A percentile compares a stretch with the other conserved stretches of the same genome.
Conservation (phyloP, 2,888 invertebrate species). For the Oithona nana region DNA sequence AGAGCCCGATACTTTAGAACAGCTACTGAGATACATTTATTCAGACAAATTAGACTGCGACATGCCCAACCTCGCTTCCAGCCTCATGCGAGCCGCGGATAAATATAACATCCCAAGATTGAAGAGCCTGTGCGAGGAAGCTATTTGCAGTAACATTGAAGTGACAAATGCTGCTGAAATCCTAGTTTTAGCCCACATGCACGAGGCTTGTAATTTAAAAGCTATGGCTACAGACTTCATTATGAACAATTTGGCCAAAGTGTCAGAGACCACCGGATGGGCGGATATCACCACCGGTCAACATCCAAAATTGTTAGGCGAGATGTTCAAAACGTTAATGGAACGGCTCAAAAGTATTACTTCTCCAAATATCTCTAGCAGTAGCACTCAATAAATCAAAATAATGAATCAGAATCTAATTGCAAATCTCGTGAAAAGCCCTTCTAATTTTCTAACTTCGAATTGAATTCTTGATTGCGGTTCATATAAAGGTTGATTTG, state of each 20-base stretch:
- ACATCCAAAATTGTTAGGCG: conserved; percentile 3
- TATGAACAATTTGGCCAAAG: conserved; percentile 3
- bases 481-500: too few species aligned
- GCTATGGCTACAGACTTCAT: conserved; percentile 3
- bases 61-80: conserved; percentile 4
- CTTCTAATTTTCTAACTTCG: too few species aligned
- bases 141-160: neutral
- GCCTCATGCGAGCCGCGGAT: conserved; percentile 1
- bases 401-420: too few species aligned
- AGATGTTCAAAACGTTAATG: conserved; percentile 3
- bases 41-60: conserved; percentile 4
- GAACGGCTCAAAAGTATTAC: neutral
- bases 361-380: too few species aligned
- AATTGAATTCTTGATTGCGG: too few species aligned
- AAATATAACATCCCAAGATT: conserved; percentile 12
- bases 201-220: conserved; percentile 7
- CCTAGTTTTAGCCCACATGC: conserved; percentile 6
- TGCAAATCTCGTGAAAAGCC: too few species aligned
- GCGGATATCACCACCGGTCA: neutral
- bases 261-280: conserved; percentile 9
- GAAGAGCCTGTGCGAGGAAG: conserved; percentile 5
- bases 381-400: too few species aligned
- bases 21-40: conserved; percentile 6
- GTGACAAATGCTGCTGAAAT: conserved; percentile 8
- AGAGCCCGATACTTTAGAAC: conserved; percentile 1